Percentiles rank a stretch among this genome's conserved stretches.
These are phyloP conservation scores for Drosophila varians DNA, from an alignment of 1,140 invertebrate genomes.

Conservation along the genomic window DNA sequence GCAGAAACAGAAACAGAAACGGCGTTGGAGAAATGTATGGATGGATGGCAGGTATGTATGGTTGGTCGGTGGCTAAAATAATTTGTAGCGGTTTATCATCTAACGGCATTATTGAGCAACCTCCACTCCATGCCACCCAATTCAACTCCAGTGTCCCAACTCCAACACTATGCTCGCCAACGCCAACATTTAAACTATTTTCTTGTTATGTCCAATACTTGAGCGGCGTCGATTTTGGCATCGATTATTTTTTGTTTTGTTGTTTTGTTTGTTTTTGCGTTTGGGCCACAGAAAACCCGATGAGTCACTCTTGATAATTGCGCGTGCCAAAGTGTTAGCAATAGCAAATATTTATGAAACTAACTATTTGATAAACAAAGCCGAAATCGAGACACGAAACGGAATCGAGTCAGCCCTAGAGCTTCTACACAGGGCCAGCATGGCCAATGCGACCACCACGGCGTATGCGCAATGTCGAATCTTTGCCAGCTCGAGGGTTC, in stretches of 20 bases:
- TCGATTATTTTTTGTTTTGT: conserved; percentile 30
- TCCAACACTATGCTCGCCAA: conserved; percentile 27
- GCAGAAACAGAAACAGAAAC: conserved; percentile 32
- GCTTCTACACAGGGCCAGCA: neutral
- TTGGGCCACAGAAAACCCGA: conserved; percentile 63
- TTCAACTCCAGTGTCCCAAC: conserved; percentile 15
- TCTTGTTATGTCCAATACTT: conserved; percentile 66
- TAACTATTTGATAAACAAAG: conserved; percentile 51
- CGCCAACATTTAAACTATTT: conserved; percentile 75
- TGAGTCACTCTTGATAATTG: conserved; percentile 78
- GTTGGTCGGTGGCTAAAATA: conserved; percentile 48
- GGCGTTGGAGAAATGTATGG: conserved; percentile 49
- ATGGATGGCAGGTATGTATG: conserved; percentile 35
- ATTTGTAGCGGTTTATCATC: conserved; percentile 80
- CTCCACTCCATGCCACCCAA: conserved; percentile 54
- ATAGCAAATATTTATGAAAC: conserved; percentile 63
- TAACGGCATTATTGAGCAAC: conserved; percentile 77
- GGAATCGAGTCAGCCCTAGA: conserved; percentile 13
- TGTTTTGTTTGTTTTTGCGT: no score
- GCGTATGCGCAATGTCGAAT: conserved; percentile 48
- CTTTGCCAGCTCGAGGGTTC: conserved; percentile 27
- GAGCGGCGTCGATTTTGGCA: conserved; percentile 56
- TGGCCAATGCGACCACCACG: conserved; percentile 27
- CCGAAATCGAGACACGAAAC: conserved; percentile 26
- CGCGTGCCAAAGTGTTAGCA: conserved; percentile 54